Evolutionary conservation across 2,888 invertebrate genomes (phyloP).

Genomic region (Protonemura montana): DNA sequence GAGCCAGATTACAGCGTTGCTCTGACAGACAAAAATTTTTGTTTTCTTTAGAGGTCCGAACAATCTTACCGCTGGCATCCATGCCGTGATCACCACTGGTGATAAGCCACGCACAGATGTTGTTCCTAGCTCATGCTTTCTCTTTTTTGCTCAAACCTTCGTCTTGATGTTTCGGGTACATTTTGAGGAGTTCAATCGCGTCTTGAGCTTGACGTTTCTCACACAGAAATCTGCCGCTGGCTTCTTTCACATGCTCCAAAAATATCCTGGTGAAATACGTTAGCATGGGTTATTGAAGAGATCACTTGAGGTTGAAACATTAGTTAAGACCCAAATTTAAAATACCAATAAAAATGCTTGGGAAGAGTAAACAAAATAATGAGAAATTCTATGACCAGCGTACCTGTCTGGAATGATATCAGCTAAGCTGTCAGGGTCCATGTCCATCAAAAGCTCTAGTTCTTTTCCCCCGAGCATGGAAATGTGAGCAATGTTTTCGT

Average conservation of each 20-base stretch:
- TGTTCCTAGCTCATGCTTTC: conserved; percentile 30
- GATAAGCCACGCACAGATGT: neutral
- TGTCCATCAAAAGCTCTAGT: conserved; percentile 83
- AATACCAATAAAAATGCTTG: no score
- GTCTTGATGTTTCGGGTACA: conserved; percentile 63
- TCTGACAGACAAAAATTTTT: neutral
- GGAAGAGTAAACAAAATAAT: no score
- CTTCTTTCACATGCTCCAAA: conserved; percentile 82
- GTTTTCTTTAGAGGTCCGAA: neutral
- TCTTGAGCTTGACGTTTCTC: conserved; percentile 88
- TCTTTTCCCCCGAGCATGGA: conserved; percentile 85
- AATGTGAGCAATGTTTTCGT: conserved; percentile 84
- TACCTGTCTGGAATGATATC: conserved; percentile 78
- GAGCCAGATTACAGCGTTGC: no score
- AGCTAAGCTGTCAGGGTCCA: conserved; percentile 87
- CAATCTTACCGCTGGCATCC: neutral
- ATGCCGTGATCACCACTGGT: neutral
- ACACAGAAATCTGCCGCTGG: conserved; percentile 78
- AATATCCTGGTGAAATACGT: conserved; percentile 63
- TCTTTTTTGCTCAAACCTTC: conserved; percentile 28
- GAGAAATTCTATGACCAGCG: conserved; percentile 55
- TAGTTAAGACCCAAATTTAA: no score
- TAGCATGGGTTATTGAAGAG: neutral
- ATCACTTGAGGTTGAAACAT: no score
- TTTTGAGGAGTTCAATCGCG: conserved; percentile 82